Percentiles rank a stretch among this genome's conserved stretches.
phyloP scores from a whole-genome alignment of 2,888 invertebrate genomes.

The Cecidostiba fungosa region DNA sequence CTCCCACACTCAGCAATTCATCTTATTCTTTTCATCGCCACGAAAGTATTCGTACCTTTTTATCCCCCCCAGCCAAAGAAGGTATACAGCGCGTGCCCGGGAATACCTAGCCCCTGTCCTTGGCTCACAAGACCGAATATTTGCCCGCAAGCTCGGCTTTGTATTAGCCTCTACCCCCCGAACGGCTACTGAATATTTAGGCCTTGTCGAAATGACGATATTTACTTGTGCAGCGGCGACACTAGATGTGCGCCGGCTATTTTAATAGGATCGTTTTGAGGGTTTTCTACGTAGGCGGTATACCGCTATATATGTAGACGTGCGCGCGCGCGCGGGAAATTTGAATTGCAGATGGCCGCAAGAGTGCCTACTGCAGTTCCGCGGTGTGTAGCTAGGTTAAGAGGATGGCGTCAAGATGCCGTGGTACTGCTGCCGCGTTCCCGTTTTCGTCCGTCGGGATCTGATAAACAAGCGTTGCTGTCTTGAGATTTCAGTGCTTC shows the following conservation, averaged over 20 bases:
- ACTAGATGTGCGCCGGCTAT: conserved; percentile 14
- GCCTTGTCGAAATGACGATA: conserved; percentile 1
- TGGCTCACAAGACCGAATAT: conserved; percentile 14
- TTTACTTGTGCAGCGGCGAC: conserved; percentile 7
- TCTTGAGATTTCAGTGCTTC: background rate
- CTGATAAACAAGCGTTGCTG: conserved; percentile 20
- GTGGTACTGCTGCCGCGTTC: background rate
- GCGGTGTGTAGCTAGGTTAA: conserved; percentile 25
- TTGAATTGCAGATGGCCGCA: conserved; percentile 52
- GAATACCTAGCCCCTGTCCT: conserved; percentile 6
- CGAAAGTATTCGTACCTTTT: background rate
- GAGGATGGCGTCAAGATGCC: conserved; percentile 42
- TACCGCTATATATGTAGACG: background rate
- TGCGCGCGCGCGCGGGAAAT: conserved; percentile 10
- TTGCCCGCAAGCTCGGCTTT: conserved; percentile 14
- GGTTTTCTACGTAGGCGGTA: background rate
- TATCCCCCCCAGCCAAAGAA: background rate
- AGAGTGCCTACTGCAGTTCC: background rate
- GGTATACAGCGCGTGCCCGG: background rate
- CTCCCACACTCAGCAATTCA: background rate
- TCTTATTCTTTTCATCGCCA: background rate
- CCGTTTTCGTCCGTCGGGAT: background rate
- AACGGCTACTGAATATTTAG: conserved; percentile 49
- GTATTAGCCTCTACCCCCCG: background rate
- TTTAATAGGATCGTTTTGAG: conserved; percentile 24